Conservation (phyloP, 2,113 vertebrate genomes). For the Callospermophilus lateralis region DNA sequence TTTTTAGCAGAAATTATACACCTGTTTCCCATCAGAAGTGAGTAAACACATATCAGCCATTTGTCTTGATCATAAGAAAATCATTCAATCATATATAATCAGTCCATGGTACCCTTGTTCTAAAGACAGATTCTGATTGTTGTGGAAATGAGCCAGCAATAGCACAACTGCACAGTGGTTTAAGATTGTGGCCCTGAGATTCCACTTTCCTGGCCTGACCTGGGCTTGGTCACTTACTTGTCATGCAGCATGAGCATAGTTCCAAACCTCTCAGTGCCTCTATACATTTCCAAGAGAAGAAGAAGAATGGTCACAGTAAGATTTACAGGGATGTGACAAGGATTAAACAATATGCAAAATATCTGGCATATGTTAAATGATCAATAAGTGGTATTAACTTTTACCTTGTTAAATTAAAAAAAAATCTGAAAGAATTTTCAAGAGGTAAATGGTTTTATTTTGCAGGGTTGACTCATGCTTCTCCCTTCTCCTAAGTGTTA, state of each 20-base stretch:
- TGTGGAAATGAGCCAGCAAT: not conserved
- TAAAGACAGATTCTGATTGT: not conserved
- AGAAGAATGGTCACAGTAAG: not conserved
- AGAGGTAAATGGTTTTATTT: not conserved
- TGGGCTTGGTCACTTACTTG: not conserved
- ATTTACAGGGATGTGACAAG: not conserved
- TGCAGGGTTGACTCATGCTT: not conserved
- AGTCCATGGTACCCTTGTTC: not conserved
- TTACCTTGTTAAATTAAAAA: not conserved
- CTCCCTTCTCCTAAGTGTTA: not conserved
- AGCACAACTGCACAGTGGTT: not conserved
- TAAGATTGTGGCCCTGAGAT: not conserved
- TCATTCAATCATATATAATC: not conserved
- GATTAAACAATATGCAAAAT: not conserved
- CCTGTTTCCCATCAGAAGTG: conserved; percentile 30
- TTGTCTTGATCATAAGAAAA: not conserved
- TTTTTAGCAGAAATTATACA: not conserved
- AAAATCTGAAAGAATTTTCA: conserved; percentile 20
- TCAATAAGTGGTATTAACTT: not conserved
- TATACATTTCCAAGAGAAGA: not conserved
- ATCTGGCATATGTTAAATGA: not conserved
- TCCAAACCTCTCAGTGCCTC: not conserved
- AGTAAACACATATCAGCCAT: not conserved
- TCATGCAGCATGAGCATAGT: too few relatives aligned
- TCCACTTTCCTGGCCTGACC: not conserved